Evolutionary conservation across 2,888 invertebrate species (phyloP).

Genomic region (Doris montereyensis): DNA sequence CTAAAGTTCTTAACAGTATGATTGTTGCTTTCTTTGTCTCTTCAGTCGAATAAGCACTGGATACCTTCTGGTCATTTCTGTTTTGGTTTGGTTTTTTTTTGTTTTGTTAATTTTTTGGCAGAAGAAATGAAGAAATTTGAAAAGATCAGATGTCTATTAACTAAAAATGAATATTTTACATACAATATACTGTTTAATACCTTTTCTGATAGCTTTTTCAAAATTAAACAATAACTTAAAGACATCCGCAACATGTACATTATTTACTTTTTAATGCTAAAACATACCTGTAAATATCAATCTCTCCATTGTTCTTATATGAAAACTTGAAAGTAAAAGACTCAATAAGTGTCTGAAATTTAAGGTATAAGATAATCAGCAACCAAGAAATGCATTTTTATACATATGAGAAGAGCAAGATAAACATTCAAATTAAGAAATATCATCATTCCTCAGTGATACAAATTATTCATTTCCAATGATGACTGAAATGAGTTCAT

Average conservation of each 20-base stretch:
- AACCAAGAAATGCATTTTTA: not conserved
- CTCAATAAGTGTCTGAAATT: constrained; percentile 71
- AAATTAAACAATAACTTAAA: too few species aligned
- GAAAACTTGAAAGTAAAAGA: constrained; percentile 73
- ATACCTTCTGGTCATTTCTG: constrained; percentile 68
- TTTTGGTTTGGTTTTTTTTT: too few species aligned
- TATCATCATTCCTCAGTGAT: not conserved
- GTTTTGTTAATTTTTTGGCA: too few species aligned
- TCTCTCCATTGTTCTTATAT: constrained; percentile 65
- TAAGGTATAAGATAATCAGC: constrained; percentile 19
- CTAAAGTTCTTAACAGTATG: constrained; percentile 70
- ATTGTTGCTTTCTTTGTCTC: constrained; percentile 72
- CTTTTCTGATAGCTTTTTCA: too few species aligned
- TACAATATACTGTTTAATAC: too few species aligned
- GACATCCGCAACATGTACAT: too few species aligned
- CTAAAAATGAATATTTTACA: too few species aligned
- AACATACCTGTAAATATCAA: constrained; percentile 68
- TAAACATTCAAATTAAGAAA: not conserved
- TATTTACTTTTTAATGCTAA: too few species aligned
- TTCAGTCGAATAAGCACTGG: constrained; percentile 60
- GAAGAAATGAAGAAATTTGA: too few species aligned
- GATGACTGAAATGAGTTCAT: too few species aligned
- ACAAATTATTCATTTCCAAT: too few species aligned
- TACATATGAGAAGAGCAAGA: not conserved
- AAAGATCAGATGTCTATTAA: too few species aligned